phyloP scores from a whole-genome alignment of 2,113 vertebrate species.

The Spilogale gracilis region DNA sequence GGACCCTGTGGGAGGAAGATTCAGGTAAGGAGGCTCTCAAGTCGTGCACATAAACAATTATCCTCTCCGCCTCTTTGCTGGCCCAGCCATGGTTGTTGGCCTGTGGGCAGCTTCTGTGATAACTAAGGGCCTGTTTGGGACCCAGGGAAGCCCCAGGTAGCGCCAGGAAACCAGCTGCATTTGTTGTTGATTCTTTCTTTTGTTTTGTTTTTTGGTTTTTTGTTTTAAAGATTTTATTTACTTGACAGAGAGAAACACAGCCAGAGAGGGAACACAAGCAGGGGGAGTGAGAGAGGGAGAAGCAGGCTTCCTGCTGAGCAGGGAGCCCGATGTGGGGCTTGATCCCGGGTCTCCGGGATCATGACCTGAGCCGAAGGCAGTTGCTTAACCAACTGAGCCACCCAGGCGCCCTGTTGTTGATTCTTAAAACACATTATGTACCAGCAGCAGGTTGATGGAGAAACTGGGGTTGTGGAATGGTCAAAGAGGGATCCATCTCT shows the following conservation, averaged over 20 bases:
- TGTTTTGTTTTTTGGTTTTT: too few relatives aligned
- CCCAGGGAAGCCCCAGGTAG: neutral
- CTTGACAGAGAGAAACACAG: too few relatives aligned
- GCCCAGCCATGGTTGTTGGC: neutral
- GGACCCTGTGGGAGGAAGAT: neutral
- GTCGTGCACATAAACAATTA: neutral
- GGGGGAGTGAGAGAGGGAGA: too few relatives aligned
- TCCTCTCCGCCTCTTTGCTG: neutral
- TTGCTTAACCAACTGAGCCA: too few relatives aligned
- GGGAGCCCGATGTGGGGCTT: too few relatives aligned
- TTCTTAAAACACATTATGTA: neutral
- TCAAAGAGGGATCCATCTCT: neutral
- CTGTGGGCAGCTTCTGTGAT: neutral
- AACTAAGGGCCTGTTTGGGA: neutral
- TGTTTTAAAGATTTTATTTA: too few relatives aligned
- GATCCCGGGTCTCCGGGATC: too few relatives aligned
- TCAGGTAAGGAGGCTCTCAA: neutral
- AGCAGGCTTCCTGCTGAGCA: too few relatives aligned
- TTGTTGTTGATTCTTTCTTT: neutral
- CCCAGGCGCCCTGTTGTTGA: neutral
- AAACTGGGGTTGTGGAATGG: neutral
- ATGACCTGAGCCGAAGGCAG: too few relatives aligned
- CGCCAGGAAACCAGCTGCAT: neutral
- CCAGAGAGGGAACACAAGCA: too few relatives aligned
- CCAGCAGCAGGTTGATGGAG: neutral